Percentiles rank a stretch among this genome's conserved stretches.
Evolutionary conservation across 92 coral and sea anemone genomes (phyloP).

Genomic region (Anthopleura xanthogrammica): DNA sequence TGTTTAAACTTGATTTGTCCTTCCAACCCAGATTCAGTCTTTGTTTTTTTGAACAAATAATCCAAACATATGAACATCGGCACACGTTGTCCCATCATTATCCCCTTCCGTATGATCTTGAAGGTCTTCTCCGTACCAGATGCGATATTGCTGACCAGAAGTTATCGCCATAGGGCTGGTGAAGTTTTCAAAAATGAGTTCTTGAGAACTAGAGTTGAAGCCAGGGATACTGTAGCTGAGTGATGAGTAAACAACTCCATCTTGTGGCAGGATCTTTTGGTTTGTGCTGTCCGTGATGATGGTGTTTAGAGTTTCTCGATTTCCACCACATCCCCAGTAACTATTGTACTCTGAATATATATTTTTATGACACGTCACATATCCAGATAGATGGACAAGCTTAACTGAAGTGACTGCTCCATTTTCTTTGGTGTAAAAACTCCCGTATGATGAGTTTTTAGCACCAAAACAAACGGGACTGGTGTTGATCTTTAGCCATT

Average conservation of each 20-base stretch:
- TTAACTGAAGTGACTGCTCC: not conserved
- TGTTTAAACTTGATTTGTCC: no score
- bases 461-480: conserved; percentile 20
- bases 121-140: no score
- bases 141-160: conserved; percentile 14
- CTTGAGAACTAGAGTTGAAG: not conserved
- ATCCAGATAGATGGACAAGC: conserved; percentile 13
- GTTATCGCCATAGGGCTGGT: not conserved
- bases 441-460: not conserved
- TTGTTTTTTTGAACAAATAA: no score
- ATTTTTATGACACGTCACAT: not conserved
- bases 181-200: not conserved
- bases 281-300: conserved; percentile 1
- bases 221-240: not conserved
- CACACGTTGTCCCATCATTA: conserved; percentile 4
- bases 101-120: not conserved
- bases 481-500: conserved; percentile 11
- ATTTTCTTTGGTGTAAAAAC: not conserved
- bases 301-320: no score
- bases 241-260: not conserved
- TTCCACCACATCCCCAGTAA: conserved; percentile 1
- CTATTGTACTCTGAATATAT: not conserved
- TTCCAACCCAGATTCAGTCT: no score
- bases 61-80: not conserved
- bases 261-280: conserved; percentile 7